Percentiles rank a stretch among this genome's conserved stretches.
Conservation (phyloP, 2,888 invertebrate species). For the Eupeodes latifasciatus region DNA sequence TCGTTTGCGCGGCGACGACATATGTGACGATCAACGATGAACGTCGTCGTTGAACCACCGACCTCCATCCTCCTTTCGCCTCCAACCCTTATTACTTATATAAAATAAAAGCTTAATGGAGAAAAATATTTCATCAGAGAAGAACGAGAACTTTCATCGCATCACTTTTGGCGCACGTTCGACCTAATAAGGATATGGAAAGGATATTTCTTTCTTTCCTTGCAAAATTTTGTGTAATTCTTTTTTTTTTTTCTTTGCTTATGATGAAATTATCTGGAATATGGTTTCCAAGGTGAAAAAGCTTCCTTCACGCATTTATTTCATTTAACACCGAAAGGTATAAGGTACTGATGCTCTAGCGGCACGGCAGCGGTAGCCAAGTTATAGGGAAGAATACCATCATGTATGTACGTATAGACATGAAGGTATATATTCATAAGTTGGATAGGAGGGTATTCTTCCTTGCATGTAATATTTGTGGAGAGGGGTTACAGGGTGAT, state of each 20-base stretch:
- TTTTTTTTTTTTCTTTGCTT: constrained; percentile 18
- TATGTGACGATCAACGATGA: constrained; percentile 61
- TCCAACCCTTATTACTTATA: neutral
- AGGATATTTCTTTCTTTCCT: constrained; percentile 48
- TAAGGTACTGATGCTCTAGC: constrained; percentile 12
- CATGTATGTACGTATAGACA: too few relatives aligned
- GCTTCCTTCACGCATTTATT: constrained; percentile 62
- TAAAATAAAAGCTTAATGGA: constrained; percentile 60
- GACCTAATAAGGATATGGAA: constrained; percentile 67
- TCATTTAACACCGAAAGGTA: constrained; percentile 51
- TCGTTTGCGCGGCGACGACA: constrained; percentile 53
- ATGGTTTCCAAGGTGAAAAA: constrained; percentile 65
- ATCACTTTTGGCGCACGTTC: constrained; percentile 73
- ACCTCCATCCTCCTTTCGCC: neutral
- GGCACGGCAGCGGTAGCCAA: neutral
- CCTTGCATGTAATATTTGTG: neutral
- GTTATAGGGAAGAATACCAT: neutral
- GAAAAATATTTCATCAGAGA: constrained; percentile 68
- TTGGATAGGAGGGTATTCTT: neutral
- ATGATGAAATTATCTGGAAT: constrained; percentile 29
- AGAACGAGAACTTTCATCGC: constrained; percentile 69
- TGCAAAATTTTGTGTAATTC: neutral
- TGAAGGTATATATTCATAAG: neutral
- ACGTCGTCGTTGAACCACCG: neutral
- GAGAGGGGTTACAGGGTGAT: neutral